These are phyloP conservation scores for Mythimna pallens DNA, from an alignment of 2,888 invertebrate genomes.

Conservation along the genomic window DNA sequence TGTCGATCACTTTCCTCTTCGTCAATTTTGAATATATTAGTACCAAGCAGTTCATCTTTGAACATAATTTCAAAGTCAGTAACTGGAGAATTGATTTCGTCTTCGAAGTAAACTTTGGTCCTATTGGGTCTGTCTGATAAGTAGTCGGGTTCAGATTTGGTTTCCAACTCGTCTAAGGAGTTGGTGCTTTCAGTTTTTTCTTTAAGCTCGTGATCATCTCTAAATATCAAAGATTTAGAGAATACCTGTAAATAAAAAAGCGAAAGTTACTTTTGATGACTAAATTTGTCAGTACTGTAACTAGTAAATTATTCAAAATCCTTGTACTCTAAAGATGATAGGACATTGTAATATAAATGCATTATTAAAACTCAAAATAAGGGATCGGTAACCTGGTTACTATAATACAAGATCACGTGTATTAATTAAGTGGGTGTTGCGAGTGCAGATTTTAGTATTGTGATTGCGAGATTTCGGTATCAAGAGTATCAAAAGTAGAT, in stretches of 20 bases:
- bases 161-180: slow-evolving; percentile 84
- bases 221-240: slow-evolving; percentile 88
- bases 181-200: slow-evolving; percentile 75
- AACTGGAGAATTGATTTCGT: slow-evolving; percentile 87
- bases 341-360: too few relatives aligned
- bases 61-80: slow-evolving; percentile 90
- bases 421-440: too few relatives aligned
- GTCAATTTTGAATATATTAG: slow-evolving; percentile 88
- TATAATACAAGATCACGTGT: too few relatives aligned
- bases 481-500: not conserved
- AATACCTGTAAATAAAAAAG: slow-evolving; percentile 83
- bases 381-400: too few relatives aligned
- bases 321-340: not conserved
- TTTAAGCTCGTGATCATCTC: slow-evolving; percentile 85
- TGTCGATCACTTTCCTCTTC: slow-evolving; percentile 84
- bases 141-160: slow-evolving; percentile 86
- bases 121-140: slow-evolving; percentile 84
- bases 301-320: not conserved
- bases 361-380: too few relatives aligned
- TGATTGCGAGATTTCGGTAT: not conserved
- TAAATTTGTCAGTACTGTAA: not conserved
- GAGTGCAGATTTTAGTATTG: too few relatives aligned
- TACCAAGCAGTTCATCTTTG: slow-evolving; percentile 85
- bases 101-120: slow-evolving; percentile 88
- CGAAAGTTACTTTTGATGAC: not conserved